Conservation (phyloP, 2,888 invertebrate genomes). For the Encarsia formosa region DNA sequence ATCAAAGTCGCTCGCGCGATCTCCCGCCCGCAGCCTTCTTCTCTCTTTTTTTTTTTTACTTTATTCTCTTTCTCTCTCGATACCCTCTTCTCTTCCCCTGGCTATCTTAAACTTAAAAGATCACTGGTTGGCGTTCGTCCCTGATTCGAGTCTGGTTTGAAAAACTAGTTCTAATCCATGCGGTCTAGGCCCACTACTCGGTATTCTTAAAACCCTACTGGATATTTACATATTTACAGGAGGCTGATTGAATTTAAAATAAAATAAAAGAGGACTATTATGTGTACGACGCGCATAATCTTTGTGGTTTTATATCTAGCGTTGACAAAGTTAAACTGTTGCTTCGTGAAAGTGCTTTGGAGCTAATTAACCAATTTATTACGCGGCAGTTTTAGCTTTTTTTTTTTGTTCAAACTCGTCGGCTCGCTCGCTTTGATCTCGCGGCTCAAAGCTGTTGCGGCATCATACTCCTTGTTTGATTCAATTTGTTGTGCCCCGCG, state of each 20-base stretch:
- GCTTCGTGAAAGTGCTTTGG: constrained; percentile 3
- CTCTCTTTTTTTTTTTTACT: background rate
- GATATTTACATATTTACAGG: constrained; percentile 31
- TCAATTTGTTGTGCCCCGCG: too few relatives aligned
- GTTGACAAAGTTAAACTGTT: too few relatives aligned
- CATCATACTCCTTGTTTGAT: too few relatives aligned
- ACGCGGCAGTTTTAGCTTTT: background rate
- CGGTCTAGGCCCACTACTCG: constrained; percentile 14
- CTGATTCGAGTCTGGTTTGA: constrained; percentile 24
- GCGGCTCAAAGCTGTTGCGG: too few relatives aligned
- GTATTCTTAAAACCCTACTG: background rate
- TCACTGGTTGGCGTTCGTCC: constrained; percentile 35
- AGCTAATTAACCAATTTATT: constrained; percentile 1
- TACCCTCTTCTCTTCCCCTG: background rate
- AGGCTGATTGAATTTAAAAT: background rate
- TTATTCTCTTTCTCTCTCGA: background rate
- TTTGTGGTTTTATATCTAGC: too few relatives aligned
- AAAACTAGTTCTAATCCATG: constrained; percentile 24
- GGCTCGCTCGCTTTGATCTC: too few relatives aligned
- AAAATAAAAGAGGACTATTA: constrained; percentile 5
- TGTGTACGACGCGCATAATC: background rate
- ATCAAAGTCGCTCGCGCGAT: background rate
- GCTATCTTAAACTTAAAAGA: constrained; percentile 18
- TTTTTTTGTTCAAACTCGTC: background rate
- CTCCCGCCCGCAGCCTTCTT: background rate